phyloP scores from a whole-genome alignment of 2,797 vertebrate genomes.

The Protosalanx chinensis region DNA sequence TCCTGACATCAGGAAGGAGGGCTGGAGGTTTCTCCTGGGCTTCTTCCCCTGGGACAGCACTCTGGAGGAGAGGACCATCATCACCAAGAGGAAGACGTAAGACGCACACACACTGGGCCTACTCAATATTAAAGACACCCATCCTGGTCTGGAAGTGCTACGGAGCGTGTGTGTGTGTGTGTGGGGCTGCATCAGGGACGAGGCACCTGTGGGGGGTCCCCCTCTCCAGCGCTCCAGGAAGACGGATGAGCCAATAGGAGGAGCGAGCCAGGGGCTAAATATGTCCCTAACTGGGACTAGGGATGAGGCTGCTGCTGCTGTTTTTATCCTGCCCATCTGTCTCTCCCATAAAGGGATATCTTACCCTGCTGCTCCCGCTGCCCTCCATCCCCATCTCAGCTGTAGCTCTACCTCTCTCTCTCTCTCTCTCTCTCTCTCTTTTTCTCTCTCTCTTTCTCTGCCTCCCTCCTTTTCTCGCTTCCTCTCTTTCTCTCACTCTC shows the following conservation, averaged over 20 bases:
- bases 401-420: not conserved
- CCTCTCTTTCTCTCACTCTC: not conserved
- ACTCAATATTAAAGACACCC: no score
- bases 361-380: not conserved
- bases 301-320: not conserved
- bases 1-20: constrained; percentile 76
- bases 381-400: not conserved
- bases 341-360: not conserved
- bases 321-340: not conserved
- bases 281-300: not conserved
- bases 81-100: constrained; percentile 79
- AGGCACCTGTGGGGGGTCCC: not conserved
- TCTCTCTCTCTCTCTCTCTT: not conserved
- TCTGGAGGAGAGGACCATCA: constrained; percentile 72
- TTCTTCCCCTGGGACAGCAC: constrained; percentile 81
- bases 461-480: not conserved
- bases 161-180: no score
- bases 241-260: not conserved
- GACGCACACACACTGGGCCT: constrained; percentile 18
- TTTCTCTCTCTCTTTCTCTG: not conserved
- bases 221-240: not conserved
- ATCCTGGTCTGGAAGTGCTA: no score
- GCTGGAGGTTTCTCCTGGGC: constrained; percentile 79
- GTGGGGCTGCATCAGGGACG: no score
- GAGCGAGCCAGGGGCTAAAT: not conserved